Evolutionary conservation across 2,113 vertebrate genomes (phyloP).

Genomic region (Tragulus kanchil): DNA sequence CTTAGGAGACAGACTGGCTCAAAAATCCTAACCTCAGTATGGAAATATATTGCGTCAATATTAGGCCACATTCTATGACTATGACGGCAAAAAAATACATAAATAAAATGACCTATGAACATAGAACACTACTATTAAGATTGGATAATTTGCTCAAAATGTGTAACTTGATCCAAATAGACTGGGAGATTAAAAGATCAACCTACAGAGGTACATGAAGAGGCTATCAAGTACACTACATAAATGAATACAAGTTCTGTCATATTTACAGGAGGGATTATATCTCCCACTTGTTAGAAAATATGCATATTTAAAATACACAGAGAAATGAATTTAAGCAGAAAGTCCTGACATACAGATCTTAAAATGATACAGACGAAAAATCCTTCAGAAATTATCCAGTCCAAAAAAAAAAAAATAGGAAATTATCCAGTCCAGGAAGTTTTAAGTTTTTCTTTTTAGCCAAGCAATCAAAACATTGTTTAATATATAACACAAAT

Average conservation of each 20-base stretch:
- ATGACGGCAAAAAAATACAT: neutral
- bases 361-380: neutral
- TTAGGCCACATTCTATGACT: neutral
- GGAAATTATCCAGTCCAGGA: neutral
- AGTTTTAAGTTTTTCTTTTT: neutral
- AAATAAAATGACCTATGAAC: neutral
- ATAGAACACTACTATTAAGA: neutral
- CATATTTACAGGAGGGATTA: neutral
- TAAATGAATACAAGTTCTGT: neutral
- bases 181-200: neutral
- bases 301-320: neutral
- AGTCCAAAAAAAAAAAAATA: too few species aligned
- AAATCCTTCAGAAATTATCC: neutral
- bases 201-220: neutral
- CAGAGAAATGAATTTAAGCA: neutral
- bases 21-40: neutral
- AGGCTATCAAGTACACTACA: neutral
- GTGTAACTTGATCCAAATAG: neutral
- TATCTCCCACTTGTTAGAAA: conserved; percentile 33
- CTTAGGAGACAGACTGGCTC: neutral
- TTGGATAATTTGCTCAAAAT: neutral
- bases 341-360: neutral
- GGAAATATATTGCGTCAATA: neutral
- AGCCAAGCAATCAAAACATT: neutral
- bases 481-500: neutral